phyloP scores from a whole-genome alignment of 1,140 invertebrate species.

The Pinna nobilis region DNA sequence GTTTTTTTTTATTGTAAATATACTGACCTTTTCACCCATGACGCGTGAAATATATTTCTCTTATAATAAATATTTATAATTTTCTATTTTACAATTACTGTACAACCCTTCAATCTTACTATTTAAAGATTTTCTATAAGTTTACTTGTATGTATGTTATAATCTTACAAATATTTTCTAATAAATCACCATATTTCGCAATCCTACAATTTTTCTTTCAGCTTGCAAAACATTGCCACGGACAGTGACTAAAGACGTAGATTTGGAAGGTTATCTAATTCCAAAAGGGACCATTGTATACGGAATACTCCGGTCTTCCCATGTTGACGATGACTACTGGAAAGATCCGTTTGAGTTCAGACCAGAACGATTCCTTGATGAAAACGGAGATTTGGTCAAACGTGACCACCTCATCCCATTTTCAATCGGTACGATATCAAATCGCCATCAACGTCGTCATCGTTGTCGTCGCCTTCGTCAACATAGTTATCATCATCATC shows the following conservation, averaged over 20 bases:
- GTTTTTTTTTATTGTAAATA: no score
- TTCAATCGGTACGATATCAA: constrained; percentile 20
- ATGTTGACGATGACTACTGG: constrained; percentile 76
- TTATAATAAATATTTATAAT: no score
- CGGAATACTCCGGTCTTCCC: constrained; percentile 60
- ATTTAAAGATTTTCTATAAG: no score
- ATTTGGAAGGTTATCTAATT: constrained; percentile 61
- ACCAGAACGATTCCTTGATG: constrained; percentile 79
- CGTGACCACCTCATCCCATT: constrained; percentile 48
- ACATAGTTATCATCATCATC: no score
- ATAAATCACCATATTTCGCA: neutral
- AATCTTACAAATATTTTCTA: neutral
- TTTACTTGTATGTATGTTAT: neutral
- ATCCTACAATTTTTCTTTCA: no score
- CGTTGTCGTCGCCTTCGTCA: no score
- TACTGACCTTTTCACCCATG: no score
- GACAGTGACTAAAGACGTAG: constrained; percentile 49
- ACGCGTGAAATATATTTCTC: no score
- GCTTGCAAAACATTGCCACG: constrained; percentile 67
- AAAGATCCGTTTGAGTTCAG: constrained; percentile 82
- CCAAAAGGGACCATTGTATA: constrained; percentile 66
- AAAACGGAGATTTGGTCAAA: constrained; percentile 49
- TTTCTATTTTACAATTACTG: no score
- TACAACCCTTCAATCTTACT: no score
- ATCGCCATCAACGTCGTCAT: no score